Conservation (phyloP, 2,888 invertebrate species). For the Cordylochernes scorpioides region DNA sequence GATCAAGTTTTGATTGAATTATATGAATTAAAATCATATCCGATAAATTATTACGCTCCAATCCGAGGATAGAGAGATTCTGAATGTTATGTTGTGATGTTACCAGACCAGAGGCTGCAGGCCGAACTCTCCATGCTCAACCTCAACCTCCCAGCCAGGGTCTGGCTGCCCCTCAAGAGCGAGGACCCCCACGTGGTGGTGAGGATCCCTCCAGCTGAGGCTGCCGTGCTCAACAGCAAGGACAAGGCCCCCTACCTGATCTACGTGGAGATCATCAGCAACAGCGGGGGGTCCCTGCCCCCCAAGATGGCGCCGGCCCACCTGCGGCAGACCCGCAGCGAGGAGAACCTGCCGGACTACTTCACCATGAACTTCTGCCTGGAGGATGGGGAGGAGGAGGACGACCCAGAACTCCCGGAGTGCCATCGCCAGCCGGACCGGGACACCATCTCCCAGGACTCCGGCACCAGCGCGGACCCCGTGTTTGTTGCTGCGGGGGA, state of each 20-base stretch:
- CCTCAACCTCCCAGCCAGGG: conserved; percentile 83
- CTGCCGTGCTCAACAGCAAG: conserved; percentile 94
- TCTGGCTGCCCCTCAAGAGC: conserved; percentile 82
- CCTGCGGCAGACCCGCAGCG: conserved; percentile 74
- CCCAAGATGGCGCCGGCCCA: conserved; percentile 36
- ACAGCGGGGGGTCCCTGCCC: conserved; percentile 56
- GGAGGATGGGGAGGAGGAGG: too few relatives aligned
- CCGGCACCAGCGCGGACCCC: conserved; percentile 32
- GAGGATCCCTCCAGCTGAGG: conserved; percentile 82
- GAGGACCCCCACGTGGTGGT: conserved; percentile 67
- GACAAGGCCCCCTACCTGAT: conserved; percentile 95
- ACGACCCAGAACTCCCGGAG: too few relatives aligned
- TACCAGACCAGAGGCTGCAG: conserved; percentile 42
- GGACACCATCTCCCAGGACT: conserved; percentile 65
- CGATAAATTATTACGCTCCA: too few relatives aligned
- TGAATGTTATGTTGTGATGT: too few relatives aligned
- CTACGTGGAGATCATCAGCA: conserved; percentile 68
- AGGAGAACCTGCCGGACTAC: conserved; percentile 46
- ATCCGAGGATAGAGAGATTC: too few relatives aligned
- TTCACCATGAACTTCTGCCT: too few relatives aligned
- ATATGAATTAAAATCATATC: too few relatives aligned
- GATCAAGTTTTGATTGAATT: too few relatives aligned
- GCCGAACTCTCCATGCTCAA: conserved; percentile 80
- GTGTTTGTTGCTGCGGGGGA: conserved; percentile 56
- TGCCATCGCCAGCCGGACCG: conserved; percentile 21